These are phyloP conservation scores for Drosophila siamana DNA, from an alignment of 2,888 invertebrate genomes.

Conservation along the genomic window DNA sequence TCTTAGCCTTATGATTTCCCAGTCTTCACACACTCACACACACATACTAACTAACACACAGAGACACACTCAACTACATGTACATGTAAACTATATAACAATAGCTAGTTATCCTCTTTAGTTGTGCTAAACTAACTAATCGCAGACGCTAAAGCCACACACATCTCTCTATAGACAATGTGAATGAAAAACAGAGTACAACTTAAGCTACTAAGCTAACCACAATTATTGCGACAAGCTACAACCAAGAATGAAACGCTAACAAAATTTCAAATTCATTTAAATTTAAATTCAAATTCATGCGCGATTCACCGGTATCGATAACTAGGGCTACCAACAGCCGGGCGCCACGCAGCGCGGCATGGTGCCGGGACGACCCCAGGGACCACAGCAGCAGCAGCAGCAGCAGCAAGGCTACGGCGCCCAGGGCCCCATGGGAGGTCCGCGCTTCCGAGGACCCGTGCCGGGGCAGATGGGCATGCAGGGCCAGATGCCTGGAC, in stretches of 20 bases:
- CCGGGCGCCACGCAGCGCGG: constrained; percentile 77
- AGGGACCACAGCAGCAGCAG: constrained; percentile 86
- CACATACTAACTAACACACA: constrained; percentile 15
- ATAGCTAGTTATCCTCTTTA: constrained; percentile 51
- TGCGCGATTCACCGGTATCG: constrained; percentile 54
- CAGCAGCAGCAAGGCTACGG: constrained; percentile 84
- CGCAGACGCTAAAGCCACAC: constrained; percentile 59
- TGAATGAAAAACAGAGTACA: constrained; percentile 79
- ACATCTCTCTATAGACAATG: constrained; percentile 70
- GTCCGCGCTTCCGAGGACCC: constrained; percentile 80
- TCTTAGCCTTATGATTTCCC: constrained; percentile 59
- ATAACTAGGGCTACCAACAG: constrained; percentile 81
- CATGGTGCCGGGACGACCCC: constrained; percentile 80
- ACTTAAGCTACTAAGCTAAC: constrained; percentile 48
- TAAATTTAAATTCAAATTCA: constrained; percentile 77
- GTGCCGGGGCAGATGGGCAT: constrained; percentile 69
- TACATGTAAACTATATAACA: constrained; percentile 34
- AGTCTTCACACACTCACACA: constrained; percentile 43
- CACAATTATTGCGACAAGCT: constrained; percentile 46
- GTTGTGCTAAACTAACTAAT: constrained; percentile 36
- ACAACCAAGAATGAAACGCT: constrained; percentile 59
- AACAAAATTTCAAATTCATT: constrained; percentile 80
- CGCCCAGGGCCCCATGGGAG: constrained; percentile 84
- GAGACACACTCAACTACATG: constrained; percentile 28
- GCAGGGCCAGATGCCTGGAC: constrained; percentile 68